A percentile compares a stretch with the other conserved stretches of the same genome.
These are phyloP conservation scores for Neogale vison DNA, from an alignment of 2,113 vertebrate genomes.

Conservation along the genomic window DNA sequence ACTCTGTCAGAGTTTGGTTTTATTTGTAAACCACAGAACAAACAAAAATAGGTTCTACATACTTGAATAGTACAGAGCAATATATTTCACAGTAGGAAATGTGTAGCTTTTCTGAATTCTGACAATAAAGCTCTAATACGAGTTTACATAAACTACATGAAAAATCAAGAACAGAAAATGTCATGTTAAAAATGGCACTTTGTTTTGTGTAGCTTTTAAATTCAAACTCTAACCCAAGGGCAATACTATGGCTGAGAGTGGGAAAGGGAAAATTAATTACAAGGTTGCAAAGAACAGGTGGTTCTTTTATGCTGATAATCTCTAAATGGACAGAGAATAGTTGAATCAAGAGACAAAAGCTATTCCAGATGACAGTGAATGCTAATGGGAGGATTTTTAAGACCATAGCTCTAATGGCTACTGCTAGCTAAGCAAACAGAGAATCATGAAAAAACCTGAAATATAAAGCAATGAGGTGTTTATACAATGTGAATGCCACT, in stretches of 20 bases:
- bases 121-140: background rate
- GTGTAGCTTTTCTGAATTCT: background rate
- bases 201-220: background rate
- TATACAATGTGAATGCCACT: background rate
- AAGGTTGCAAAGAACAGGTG: background rate
- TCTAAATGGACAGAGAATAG: background rate
- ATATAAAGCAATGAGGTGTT: background rate
- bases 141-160: background rate
- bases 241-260: background rate
- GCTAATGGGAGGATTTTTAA: background rate
- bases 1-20: background rate
- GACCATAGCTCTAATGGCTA: too few relatives aligned
- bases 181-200: background rate
- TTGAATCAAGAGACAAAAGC: background rate
- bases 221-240: background rate
- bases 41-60: background rate
- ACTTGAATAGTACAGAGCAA: background rate
- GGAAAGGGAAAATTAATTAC: background rate
- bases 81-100: background rate
- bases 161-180: constrained; percentile 37
- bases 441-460: too few relatives aligned
- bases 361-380: background rate
- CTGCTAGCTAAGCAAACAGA: background rate
- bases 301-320: background rate
- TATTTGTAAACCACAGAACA: background rate